Percentiles rank a stretch among this genome's conserved stretches.
These are phyloP conservation scores for Ploceus nigricollis DNA, from an alignment of 2,113 vertebrate genomes.

Conservation along the genomic window DNA sequence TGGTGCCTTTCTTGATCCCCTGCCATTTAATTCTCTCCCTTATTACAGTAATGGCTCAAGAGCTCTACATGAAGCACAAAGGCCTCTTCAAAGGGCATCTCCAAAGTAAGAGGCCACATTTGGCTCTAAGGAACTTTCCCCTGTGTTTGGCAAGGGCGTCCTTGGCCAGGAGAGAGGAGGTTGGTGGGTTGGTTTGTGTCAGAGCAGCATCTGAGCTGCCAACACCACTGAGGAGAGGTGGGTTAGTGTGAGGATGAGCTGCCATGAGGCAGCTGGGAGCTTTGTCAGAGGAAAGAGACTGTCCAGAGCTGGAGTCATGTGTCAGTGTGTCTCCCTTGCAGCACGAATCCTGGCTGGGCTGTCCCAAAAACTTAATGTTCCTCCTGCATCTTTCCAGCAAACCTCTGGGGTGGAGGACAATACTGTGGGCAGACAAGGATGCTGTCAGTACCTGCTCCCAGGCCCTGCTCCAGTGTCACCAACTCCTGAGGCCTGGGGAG, in stretches of 20 bases:
- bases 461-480: not conserved
- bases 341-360: not conserved
- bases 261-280: not conserved
- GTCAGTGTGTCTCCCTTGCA: not conserved
- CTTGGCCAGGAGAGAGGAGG: not conserved
- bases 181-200: accelerated
- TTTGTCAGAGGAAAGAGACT: not conserved
- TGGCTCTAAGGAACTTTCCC: not conserved
- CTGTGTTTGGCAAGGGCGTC: not conserved
- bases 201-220: not conserved
- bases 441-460: not conserved
- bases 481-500: not conserved
- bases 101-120: not conserved
- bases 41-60: not conserved
- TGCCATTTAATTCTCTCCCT: not conserved
- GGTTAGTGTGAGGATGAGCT: not conserved
- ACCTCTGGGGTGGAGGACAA: not conserved
- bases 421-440: not conserved
- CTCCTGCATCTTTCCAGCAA: not conserved
- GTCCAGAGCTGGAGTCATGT: not conserved
- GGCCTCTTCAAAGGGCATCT: not conserved
- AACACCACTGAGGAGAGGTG: not conserved
- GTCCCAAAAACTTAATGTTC: not conserved
- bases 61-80: not conserved
- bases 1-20: not conserved